Evolutionary conservation across 2,888 invertebrate species (phyloP).

Genomic region (Anoncus sp.): DNA sequence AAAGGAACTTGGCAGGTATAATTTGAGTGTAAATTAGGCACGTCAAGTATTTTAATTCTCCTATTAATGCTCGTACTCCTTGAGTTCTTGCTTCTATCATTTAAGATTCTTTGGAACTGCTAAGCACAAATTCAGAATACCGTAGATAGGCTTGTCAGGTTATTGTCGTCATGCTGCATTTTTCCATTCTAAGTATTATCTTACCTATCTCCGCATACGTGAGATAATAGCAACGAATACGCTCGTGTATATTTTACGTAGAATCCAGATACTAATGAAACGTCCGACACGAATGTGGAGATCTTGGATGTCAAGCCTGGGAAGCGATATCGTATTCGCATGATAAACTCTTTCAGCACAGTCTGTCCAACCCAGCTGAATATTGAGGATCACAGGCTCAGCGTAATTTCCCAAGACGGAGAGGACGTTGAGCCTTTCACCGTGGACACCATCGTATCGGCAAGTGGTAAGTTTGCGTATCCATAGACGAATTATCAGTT

Average conservation of each 20-base stretch:
- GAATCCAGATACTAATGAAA: conserved; percentile 23
- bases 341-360: conserved; percentile 84
- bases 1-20: no score
- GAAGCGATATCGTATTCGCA: conserved; percentile 84
- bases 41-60: neutral
- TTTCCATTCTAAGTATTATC: no score
- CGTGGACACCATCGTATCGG: conserved; percentile 82
- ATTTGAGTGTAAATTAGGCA: no score
- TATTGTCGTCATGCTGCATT: no score
- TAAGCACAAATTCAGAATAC: no score
- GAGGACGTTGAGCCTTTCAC: conserved; percentile 83
- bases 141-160: no score
- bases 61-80: neutral
- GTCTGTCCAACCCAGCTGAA: conserved; percentile 84
- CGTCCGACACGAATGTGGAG: conserved; percentile 46
- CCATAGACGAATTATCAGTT: no score
- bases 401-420: conserved; percentile 84
- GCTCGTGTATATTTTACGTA: conserved; percentile 21
- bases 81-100: no score
- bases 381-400: conserved; percentile 84
- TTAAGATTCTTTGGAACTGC: no score
- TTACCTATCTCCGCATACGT: no score
- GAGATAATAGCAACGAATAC: neutral
- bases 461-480: conserved; percentile 85
- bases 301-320: conserved; percentile 80